These are phyloP conservation scores for Callinectes sapidus DNA, from an alignment of 2,888 invertebrate genomes.

Conservation along the genomic window DNA sequence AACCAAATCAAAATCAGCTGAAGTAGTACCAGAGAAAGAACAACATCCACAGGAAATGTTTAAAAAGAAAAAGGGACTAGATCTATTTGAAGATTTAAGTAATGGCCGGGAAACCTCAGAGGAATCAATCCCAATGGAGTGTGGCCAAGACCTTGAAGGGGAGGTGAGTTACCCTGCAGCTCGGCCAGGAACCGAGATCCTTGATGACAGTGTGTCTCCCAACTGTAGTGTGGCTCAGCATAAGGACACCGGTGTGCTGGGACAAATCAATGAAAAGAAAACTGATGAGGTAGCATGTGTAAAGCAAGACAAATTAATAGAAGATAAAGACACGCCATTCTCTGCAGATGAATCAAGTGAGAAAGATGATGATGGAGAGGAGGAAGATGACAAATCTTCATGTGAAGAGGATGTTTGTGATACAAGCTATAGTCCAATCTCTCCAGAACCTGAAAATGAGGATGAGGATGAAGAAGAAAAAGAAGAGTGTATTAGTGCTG, in stretches of 20 bases:
- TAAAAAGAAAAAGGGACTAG: background rate
- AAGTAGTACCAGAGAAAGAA: background rate
- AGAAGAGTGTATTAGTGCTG: background rate
- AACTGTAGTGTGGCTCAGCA: background rate
- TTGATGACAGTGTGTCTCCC: background rate
- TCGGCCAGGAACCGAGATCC: background rate
- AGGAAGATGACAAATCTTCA: background rate
- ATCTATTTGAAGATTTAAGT: background rate
- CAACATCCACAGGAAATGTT: background rate
- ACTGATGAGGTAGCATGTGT: background rate
- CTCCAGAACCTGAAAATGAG: background rate
- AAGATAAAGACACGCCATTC: background rate
- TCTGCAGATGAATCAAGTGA: background rate
- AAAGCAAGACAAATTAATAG: background rate
- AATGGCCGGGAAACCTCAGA: background rate
- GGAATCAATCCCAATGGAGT: slow-evolving; percentile 6
- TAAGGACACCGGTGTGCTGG: background rate
- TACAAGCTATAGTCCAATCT: background rate
- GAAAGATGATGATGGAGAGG: background rate
- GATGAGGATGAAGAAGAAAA: background rate
- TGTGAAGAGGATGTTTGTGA: background rate
- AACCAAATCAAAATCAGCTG: background rate
- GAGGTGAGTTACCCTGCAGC: background rate
- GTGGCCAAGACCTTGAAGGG: background rate
- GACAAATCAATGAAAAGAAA: background rate